A percentile compares a stretch with the other conserved stretches of the same genome.
phyloP scores from a whole-genome alignment of 2,113 vertebrate genomes.

The Erinaceus europaeus region DNA sequence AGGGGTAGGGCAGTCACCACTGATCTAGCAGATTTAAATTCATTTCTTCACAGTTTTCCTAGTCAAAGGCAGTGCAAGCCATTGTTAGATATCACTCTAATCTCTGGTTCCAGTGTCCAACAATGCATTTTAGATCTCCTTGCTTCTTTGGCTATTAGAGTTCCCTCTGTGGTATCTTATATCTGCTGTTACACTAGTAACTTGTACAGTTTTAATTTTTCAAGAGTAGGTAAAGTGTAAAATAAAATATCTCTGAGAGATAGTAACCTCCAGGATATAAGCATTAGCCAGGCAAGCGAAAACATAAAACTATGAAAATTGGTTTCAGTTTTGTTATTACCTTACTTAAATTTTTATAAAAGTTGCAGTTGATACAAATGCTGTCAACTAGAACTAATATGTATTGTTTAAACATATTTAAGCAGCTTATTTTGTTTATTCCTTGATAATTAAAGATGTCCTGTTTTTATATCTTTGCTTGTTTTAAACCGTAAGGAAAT shows the following conservation, averaged over 20 bases:
- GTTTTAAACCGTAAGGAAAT: constrained; percentile 73
- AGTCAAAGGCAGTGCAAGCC: neutral
- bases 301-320: constrained; percentile 55
- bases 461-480: constrained; percentile 73
- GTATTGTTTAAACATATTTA: constrained; percentile 47
- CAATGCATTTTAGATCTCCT: neutral
- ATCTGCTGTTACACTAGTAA: constrained; percentile 16
- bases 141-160: neutral
- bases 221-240: neutral
- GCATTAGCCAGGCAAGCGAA: neutral
- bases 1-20: neutral
- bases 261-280: too few relatives aligned
- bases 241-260: constrained; percentile 14
- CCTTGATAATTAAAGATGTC: constrained; percentile 70
- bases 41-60: constrained; percentile 33
- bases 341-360: constrained; percentile 45
- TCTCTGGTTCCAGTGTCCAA: neutral
- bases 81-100: neutral
- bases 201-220: constrained; percentile 18
- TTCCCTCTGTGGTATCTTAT: neutral
- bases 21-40: neutral
- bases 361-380: constrained; percentile 45
- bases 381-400: constrained; percentile 17
- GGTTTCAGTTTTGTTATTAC: neutral
- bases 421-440: constrained; percentile 65